A percentile compares a stretch with the other conserved stretches of the same genome.
These are phyloP conservation scores for Drosophila fuyamai DNA, from an alignment of 1,140 invertebrate genomes.

Conservation along the genomic window DNA sequence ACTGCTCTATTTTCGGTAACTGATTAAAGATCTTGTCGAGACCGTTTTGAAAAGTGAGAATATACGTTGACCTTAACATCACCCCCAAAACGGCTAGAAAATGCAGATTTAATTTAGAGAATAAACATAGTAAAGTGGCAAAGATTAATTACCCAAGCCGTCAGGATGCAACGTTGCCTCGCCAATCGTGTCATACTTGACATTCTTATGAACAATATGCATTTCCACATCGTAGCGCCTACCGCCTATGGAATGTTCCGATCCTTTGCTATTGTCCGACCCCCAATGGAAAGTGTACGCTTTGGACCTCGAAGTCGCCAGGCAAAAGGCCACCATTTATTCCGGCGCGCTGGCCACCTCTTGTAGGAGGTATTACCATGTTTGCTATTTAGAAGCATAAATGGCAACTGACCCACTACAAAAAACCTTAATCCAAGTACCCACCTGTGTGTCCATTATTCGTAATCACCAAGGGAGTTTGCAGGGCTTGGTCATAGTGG, in stretches of 20 bases:
- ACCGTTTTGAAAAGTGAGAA: neutral
- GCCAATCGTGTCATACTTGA: slow-evolving; percentile 25
- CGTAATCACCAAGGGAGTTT: slow-evolving; percentile 40
- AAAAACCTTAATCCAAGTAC: neutral
- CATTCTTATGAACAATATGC: slow-evolving; percentile 79
- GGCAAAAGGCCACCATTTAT: slow-evolving; percentile 87
- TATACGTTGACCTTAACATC: slow-evolving; percentile 34
- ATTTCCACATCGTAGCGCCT: slow-evolving; percentile 69
- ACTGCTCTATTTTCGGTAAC: slow-evolving; percentile 39
- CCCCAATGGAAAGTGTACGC: slow-evolving; percentile 90
- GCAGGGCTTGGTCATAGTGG: slow-evolving; percentile 49
- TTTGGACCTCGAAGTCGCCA: slow-evolving; percentile 87
- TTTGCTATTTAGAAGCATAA: slow-evolving; percentile 24
- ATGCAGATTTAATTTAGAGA: too few species aligned
- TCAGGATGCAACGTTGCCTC: slow-evolving; percentile 52
- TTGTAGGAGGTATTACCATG: slow-evolving; percentile 46
- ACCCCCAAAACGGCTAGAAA: slow-evolving; percentile 58
- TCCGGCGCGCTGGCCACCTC: slow-evolving; percentile 84
- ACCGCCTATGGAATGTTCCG: slow-evolving; percentile 64
- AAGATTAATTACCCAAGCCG: slow-evolving; percentile 33
- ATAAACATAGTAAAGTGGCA: too few species aligned
- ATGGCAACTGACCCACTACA: too few species aligned
- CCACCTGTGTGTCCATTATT: slow-evolving; percentile 70
- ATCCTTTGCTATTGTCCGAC: slow-evolving; percentile 39
- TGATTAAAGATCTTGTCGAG: slow-evolving; percentile 59